These are phyloP conservation scores for Matsumyia berberina DNA, from an alignment of 2,888 invertebrate genomes.

Conservation along the genomic window DNA sequence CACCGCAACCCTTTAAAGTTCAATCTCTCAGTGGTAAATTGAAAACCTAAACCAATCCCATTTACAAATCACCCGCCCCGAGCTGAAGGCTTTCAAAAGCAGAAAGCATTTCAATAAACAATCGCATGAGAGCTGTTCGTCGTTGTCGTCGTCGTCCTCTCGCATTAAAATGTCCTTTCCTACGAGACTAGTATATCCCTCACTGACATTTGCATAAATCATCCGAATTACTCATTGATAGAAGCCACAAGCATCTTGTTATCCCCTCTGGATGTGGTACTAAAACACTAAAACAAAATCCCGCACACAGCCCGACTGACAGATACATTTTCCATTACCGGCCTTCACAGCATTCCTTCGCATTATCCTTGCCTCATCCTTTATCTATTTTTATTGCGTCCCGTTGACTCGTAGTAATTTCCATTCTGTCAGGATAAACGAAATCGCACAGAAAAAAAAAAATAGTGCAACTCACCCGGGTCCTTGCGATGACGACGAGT, in stretches of 20 bases:
- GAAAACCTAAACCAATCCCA: background rate
- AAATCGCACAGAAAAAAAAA: constrained; percentile 34
- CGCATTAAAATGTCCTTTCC: constrained; percentile 4
- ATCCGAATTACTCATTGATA: constrained; percentile 61
- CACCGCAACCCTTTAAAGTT: no score
- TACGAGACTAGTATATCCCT: background rate
- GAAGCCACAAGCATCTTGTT: constrained; percentile 62
- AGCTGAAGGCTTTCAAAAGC: constrained; percentile 10
- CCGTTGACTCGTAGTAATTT: constrained; percentile 64
- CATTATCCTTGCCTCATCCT: constrained; percentile 46
- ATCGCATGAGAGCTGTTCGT: background rate
- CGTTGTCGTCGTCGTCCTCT: background rate
- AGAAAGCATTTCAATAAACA: constrained; percentile 31
- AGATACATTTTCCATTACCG: constrained; percentile 69
- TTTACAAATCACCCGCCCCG: background rate
- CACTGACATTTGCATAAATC: constrained; percentile 67
- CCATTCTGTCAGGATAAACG: constrained; percentile 62
- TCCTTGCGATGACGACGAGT: constrained; percentile 17
- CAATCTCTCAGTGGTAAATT: no score
- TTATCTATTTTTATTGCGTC: constrained; percentile 41
- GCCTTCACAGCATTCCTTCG: constrained; percentile 33
- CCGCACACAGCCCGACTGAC: constrained; percentile 53
- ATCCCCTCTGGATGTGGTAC: constrained; percentile 34
- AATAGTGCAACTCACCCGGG: constrained; percentile 5
- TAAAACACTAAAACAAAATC: constrained; percentile 60